Conservation (phyloP, 2,113 vertebrate species). For the Esox niger region DNA sequence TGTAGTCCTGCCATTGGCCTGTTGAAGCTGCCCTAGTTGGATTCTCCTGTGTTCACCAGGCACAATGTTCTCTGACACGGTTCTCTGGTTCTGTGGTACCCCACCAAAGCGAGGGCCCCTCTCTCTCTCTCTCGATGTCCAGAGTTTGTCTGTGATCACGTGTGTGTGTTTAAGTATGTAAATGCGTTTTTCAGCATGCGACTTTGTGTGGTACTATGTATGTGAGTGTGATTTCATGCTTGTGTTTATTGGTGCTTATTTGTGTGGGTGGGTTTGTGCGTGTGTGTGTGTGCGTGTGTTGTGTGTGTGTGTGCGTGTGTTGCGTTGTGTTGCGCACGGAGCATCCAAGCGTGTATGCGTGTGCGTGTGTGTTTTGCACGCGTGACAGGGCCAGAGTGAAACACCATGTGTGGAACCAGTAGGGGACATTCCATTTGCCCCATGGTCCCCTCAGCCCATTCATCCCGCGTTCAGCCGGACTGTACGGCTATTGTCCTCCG, state of each 20-base stretch:
- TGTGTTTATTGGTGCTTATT: not conserved
- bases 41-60: not conserved
- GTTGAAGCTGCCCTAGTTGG: not conserved
- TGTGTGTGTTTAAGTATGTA: not conserved
- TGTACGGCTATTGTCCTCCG: constrained; percentile 72
- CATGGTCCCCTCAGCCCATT: constrained; percentile 77
- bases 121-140: not conserved
- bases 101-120: constrained; percentile 23
- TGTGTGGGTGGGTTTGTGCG: not conserved
- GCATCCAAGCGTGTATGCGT: not conserved
- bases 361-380: not conserved
- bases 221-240: not conserved
- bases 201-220: not conserved
- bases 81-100: constrained; percentile 7
- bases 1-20: not conserved
- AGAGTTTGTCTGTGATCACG: not conserved
- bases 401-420: constrained; percentile 86
- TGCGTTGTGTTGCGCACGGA: too few relatives aligned
- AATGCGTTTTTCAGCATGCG: not conserved
- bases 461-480: constrained; percentile 66
- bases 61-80: not conserved
- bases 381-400: constrained; percentile 55
- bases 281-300: not conserved
- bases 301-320: not conserved
- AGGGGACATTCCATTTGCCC: constrained; percentile 84